A percentile compares a stretch with the other conserved stretches of the same genome.
Conservation (phyloP, 2,113 vertebrate genomes). For the Actinemys pallida region DNA sequence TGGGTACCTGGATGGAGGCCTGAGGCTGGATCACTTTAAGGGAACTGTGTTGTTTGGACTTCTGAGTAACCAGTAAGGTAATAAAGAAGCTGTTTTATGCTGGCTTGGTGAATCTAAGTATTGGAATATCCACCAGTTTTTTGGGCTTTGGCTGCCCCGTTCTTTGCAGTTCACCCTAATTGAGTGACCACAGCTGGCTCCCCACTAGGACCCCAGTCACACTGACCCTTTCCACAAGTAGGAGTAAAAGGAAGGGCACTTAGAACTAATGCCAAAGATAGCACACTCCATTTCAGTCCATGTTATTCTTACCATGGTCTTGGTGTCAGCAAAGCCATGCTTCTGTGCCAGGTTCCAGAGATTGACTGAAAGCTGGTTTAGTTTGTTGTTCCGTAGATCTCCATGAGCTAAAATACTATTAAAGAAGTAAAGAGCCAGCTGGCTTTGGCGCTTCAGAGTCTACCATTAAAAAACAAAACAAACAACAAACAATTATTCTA, state of each 20-base stretch:
- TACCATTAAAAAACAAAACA: constrained; percentile 37
- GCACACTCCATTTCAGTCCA: not conserved
- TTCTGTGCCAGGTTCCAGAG: constrained; percentile 97
- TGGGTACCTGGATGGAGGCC: too few species aligned
- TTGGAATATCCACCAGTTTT: too few species aligned
- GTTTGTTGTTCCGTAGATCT: constrained; percentile 93
- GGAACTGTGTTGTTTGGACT: too few species aligned
- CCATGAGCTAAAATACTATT: constrained; percentile 91
- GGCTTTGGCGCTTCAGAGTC: constrained; percentile 87
- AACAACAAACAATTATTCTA: not conserved
- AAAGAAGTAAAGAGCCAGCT: constrained; percentile 91
- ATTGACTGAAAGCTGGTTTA: constrained; percentile 93
- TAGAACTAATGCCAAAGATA: not conserved
- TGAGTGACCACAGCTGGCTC: too few species aligned
- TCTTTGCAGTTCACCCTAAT: too few species aligned
- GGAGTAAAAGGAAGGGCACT: not conserved
- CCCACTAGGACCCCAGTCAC: too few species aligned
- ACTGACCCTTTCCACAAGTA: not conserved
- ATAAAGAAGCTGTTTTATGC: too few species aligned
- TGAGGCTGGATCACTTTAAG: too few species aligned
- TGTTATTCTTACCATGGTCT: constrained; percentile 84
- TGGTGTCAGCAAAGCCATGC: constrained; percentile 91
- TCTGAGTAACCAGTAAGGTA: too few species aligned
- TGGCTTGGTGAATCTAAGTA: too few species aligned
- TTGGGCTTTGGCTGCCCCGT: too few species aligned